phyloP scores from a whole-genome alignment of 1,140 invertebrate species.

The Lucilia cuprina region DNA sequence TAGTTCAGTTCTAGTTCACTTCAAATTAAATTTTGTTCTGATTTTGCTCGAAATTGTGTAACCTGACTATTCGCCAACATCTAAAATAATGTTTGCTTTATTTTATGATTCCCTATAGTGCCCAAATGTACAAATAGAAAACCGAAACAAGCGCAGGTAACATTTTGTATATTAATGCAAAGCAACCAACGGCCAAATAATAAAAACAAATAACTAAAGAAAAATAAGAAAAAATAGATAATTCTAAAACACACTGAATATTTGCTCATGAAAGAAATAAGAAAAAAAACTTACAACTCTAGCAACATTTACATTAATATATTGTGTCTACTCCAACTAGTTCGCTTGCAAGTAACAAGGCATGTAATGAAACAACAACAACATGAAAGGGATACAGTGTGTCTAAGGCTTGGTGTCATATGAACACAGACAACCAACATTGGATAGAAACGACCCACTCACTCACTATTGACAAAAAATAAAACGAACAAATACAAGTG shows the following conservation, averaged over 20 bases:
- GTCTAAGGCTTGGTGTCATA: conserved; percentile 3
- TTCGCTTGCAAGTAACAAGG: background rate
- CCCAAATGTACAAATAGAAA: background rate
- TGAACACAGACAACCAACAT: background rate
- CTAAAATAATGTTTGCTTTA: conserved; percentile 13
- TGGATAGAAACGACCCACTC: background rate
- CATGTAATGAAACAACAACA: background rate
- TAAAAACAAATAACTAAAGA: background rate
- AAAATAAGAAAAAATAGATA: background rate
- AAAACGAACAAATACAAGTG: background rate
- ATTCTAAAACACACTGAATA: background rate
- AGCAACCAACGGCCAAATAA: background rate
- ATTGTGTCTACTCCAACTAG: background rate
- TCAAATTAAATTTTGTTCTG: background rate
- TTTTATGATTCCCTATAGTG: conserved; percentile 24
- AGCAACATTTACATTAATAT: background rate
- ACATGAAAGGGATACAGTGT: conserved; percentile 17
- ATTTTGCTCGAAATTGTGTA: background rate
- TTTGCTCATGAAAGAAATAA: background rate
- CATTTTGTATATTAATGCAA: too few relatives aligned
- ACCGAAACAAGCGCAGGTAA: background rate
- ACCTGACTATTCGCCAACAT: background rate
- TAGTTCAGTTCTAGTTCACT: too few relatives aligned
- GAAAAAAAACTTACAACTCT: background rate
- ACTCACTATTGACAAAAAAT: background rate